These are phyloP conservation scores for Idaea biselata DNA, from an alignment of 2,888 invertebrate species.

Conservation along the genomic window DNA sequence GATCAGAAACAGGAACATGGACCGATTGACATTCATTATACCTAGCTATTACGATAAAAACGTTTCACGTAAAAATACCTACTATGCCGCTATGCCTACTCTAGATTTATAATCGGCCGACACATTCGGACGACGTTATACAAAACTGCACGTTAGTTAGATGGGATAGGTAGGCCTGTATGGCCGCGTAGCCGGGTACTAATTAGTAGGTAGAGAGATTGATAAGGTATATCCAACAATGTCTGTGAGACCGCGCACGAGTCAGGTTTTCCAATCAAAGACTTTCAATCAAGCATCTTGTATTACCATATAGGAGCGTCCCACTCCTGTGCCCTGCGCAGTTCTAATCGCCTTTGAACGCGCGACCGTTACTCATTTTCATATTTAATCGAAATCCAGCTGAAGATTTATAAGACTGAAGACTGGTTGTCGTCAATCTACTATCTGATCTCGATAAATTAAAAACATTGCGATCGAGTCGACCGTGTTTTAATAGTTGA, in stretches of 20 bases:
- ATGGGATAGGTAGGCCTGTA: background rate
- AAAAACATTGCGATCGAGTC: too few species aligned
- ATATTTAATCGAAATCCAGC: background rate
- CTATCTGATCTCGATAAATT: background rate
- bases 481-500: too few species aligned
- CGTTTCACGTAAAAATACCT: too few species aligned
- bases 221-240: slow-evolving; percentile 24
- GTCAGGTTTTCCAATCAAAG: slow-evolving; percentile 29
- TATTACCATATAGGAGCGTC: slow-evolving; percentile 20
- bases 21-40: background rate
- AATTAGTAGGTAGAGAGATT: slow-evolving; percentile 22
- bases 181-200: slow-evolving; percentile 10
- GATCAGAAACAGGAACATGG: background rate
- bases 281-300: slow-evolving; percentile 31
- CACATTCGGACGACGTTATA: too few species aligned
- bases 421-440: background rate
- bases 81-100: too few species aligned
- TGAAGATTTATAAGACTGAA: background rate
- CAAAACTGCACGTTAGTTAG: too few species aligned
- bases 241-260: slow-evolving; percentile 24
- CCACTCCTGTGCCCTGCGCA: background rate
- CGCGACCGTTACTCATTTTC: background rate
- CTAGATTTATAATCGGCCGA: too few species aligned
- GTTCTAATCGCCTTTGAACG: background rate
- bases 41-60: too few species aligned